Evolutionary conservation across 2,113 vertebrate species (phyloP), one percentile per base, ranked within the genome.

Genomic region (Ramphastos sulfuratus): DNA sequence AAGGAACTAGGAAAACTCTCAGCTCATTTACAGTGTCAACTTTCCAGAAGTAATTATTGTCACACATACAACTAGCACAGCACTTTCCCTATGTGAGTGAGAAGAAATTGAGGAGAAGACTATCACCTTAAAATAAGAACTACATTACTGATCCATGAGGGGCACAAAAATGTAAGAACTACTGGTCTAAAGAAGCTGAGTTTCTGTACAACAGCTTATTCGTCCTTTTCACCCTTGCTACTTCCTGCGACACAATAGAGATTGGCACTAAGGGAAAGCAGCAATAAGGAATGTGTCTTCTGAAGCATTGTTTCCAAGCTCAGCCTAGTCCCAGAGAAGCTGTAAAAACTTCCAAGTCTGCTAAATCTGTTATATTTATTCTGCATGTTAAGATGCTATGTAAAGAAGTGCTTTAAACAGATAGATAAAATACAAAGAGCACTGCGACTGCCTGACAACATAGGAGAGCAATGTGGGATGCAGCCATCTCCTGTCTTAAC

Each of bases 131-230:
- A 87, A 87, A 5, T 79, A 87, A 82, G 27, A 55, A 70, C 61
- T 64, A 33, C 37, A 56, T 75, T 85, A 91, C 76, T 75, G 65
- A 93, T 14, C 70, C 58, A 56, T 15, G 25, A 61, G 10, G 30
- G 20, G 27, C 9, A 4, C 7, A 15, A 39, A 15, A 39, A 27
- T 8, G 15, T 37, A 33, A 33, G 19, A 70, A 59, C 76, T 39
- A 63, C 15, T 28, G 58, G 15, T 72, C 71, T 69, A 69, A 92
- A 69, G 35, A 80, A 82, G 82, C 71, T 21, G 39, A 60, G 12
- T 70, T 92, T 69, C 66, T 75, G 18, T 52, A 82, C 54, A 90
- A 87, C 89, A 72, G 74, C 66, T 92, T 79, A 70, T 87, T 92
- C 61, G 63, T 89, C 87, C 91, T 83, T 80, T 77, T 80, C 54